Conservation (phyloP, 2,797 vertebrate genomes). For the Acomys russatus region DNA sequence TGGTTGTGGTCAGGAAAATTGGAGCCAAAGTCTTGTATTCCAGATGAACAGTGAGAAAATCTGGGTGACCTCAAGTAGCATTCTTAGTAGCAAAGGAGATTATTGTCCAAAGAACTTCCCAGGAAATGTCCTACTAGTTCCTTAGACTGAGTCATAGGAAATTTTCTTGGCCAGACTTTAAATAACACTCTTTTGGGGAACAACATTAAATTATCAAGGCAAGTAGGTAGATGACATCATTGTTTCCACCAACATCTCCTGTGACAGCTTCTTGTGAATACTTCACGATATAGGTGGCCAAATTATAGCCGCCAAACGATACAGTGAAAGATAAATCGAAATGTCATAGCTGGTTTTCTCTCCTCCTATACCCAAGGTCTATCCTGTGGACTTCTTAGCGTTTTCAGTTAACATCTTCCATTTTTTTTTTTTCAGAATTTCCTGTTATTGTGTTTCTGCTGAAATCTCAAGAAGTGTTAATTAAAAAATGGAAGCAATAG, state of each 20-base stretch:
- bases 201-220: conserved; percentile 45
- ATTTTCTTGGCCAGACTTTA: conserved; percentile 61
- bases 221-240: conserved; percentile 48
- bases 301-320: background rate
- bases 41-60: conserved; percentile 64
- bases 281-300: conserved; percentile 52
- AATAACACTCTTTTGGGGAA: conserved; percentile 59
- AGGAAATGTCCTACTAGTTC: conserved; percentile 61
- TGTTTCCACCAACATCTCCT: conserved; percentile 64
- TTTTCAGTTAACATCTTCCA: conserved; percentile 16
- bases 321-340: conserved; percentile 40
- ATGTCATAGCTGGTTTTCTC: background rate
- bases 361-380: background rate
- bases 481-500: conserved; percentile 2
- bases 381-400: background rate
- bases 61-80: conserved; percentile 71
- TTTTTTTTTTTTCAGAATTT: background rate
- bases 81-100: conserved; percentile 56
- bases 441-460: background rate
- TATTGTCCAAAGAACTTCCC: conserved; percentile 66
- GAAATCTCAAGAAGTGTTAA: conserved; percentile 18
- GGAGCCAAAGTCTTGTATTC: conserved; percentile 57
- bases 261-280: conserved; percentile 50
- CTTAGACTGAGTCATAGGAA: conserved; percentile 67
- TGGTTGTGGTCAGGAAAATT: conserved; percentile 63